Percentiles rank a stretch among this genome's conserved stretches.
phyloP scores from a whole-genome alignment of 2,797 vertebrate species.

The Botia kubotai region DNA sequence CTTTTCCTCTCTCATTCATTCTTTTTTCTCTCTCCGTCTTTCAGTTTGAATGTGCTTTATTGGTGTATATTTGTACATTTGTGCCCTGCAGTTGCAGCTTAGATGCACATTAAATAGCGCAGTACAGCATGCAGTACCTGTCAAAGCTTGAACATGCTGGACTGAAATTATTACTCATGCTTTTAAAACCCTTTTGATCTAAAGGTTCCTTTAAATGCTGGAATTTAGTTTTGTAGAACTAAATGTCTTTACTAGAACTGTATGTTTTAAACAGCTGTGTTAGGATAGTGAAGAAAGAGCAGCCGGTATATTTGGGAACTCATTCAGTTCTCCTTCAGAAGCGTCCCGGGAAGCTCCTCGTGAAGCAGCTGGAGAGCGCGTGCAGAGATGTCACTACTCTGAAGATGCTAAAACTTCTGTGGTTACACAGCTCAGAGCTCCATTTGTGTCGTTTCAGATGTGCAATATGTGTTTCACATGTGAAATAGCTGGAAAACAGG shows the following conservation, averaged over 20 bases:
- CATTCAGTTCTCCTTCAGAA: too few relatives aligned
- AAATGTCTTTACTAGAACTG: too few relatives aligned
- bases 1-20: slow-evolving; percentile 9
- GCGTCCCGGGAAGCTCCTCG: too few relatives aligned
- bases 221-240: too few relatives aligned
- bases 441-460: slow-evolving; percentile 3
- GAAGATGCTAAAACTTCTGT: neutral
- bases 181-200: neutral
- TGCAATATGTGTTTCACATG: neutral
- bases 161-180: neutral
- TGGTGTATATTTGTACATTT: neutral
- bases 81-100: too few relatives aligned
- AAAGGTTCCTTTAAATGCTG: too few relatives aligned
- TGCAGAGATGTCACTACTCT: neutral
- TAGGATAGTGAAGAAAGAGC: too few relatives aligned
- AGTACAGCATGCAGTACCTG: neutral
- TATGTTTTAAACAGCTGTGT: too few relatives aligned
- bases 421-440: neutral
- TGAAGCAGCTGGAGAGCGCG: too few relatives aligned
- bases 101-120: too few relatives aligned
- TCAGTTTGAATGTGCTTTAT: slow-evolving; percentile 1
- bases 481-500: neutral
- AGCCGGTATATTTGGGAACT: too few relatives aligned
- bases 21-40: neutral
- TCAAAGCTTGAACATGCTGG: neutral